Base-by-base conservation (phyloP, 2,888 invertebrate species). In the Aproaerema taeniolella region DNA sequence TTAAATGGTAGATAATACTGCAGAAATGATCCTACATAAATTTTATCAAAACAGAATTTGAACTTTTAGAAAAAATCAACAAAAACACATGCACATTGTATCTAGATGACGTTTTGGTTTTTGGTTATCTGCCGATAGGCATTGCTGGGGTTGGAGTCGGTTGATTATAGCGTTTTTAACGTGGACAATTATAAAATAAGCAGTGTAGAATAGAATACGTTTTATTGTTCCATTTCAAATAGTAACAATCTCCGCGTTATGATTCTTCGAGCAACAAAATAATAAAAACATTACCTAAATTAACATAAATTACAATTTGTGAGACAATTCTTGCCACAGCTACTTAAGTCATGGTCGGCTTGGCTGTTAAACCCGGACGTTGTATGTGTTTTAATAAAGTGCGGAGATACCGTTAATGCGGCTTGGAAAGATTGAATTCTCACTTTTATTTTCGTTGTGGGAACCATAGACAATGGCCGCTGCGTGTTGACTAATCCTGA, bases 361-460 rank as follows among this genome's bases (percentile, higher is more conserved):
- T 73, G 72, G 67, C 69, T 63, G 59, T 67, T 66, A 65, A 64
- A 67, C 71, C 71, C 80, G 76, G 73, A 78, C 73, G 70, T 68
- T 53, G 56, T 55, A 58, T 53, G 58, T 57, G 67, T 69, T 70
- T 70, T 75, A 71, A 74, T 76, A 67, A 64, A 72, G 62, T 71
- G 55, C 51, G 61, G 50, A 58, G 58, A 58, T 72, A 78, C 82
- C 74, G 80, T 81, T 80, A 74, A 65, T 63, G 55, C 56, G 48
- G 43, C 47, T 50, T 53, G 58, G 55, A 53, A 58, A 70, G 63
- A 80, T 78, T 75, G 67, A 67, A 76, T 74, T 69, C 70, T 73
- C 72, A 82, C 82, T 82, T 76, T 81, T 81, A 71, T 68, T 83
- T 83, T 82, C 76, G 55, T 54, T 69, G 67, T 78, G 65, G 55